Base-by-base conservation (phyloP, 2,797 vertebrate species). In the Chloroceryle amazona region DNA sequence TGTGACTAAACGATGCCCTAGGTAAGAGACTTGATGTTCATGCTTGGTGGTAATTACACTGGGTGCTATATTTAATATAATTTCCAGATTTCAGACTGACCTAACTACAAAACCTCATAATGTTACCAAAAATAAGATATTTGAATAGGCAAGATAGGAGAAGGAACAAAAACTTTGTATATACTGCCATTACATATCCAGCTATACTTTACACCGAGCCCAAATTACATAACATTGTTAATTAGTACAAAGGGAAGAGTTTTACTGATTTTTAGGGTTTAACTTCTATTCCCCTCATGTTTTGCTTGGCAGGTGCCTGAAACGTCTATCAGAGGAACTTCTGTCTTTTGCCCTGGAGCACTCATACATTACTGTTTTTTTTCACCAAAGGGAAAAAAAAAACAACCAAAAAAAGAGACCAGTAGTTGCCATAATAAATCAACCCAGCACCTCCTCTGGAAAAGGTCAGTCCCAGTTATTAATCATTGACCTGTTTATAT, bases 1-100 rank as follows among this genome's bases (percentile, higher is more conserved):
- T 15, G 41, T 12, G 21, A 31, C 25, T 4, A 4, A 60, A 29
- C 0, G 6, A 5, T 33, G 23, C 8, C 26, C 22, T 5, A 2
- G 25, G 46, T 8, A 78, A 66, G 7, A 91, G 22, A 29, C 61
- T 55, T 26, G n/a, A 13, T 42, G 6, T 9, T 68, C 2, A 1
- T 61, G 71, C 26, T 90, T 8, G 1, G 28, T 15, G 22, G 22
- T 44, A 55, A 25, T 29, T 26, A 17, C 1, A 0, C 8, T 16
- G 31, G 11, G 23, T 67, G 10, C 9, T 41, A 1, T 19, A 23
- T 39, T 70, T 44, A 55, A 63, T 20, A 19, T 3, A 14, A 61
- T 33, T 62, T 61, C 52, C 13, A 0, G 23, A 28, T 75, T 78
- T 88, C 73, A 90, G 63, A 57, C 16, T 4, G 7, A 28, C 9